Conservation (phyloP, 1,140 invertebrate genomes). For the Spodoptera litura region DNA sequence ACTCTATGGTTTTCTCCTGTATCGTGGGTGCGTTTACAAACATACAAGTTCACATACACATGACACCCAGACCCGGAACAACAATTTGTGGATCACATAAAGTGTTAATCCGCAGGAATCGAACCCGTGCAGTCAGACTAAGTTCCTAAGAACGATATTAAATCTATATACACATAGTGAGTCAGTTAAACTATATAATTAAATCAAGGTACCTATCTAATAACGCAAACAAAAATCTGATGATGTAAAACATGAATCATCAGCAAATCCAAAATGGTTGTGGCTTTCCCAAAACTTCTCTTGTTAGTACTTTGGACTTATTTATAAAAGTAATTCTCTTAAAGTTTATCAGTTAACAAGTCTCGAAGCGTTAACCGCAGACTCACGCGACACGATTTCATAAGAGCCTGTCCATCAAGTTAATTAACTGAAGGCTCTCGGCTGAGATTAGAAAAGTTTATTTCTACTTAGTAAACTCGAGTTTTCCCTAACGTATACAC, state of each 20-base stretch:
- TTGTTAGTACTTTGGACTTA: not conserved
- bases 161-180: too few relatives aligned
- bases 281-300: not conserved
- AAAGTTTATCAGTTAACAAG: slow-evolving; percentile 23
- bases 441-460: slow-evolving; percentile 36
- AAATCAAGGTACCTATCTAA: too few relatives aligned
- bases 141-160: too few relatives aligned
- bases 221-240: not conserved
- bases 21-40: too few relatives aligned
- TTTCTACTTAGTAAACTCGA: slow-evolving; percentile 28
- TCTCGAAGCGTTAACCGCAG: slow-evolving; percentile 22
- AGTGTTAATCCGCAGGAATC: too few relatives aligned
- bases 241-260: not conserved
- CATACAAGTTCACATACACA: too few relatives aligned
- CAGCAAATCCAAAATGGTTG: not conserved
- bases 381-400: slow-evolving; percentile 20
- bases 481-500: slow-evolving; percentile 13
- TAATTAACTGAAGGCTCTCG: slow-evolving; percentile 28
- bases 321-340: slow-evolving; percentile 14
- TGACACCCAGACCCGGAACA: too few relatives aligned
- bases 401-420: slow-evolving; percentile 29
- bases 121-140: too few relatives aligned
- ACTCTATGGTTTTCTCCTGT: too few relatives aligned
- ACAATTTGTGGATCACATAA: too few relatives aligned
- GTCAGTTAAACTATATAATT: too few relatives aligned